Conservation (phyloP, 2,113 vertebrate species). For the Piprites chloris region DNA sequence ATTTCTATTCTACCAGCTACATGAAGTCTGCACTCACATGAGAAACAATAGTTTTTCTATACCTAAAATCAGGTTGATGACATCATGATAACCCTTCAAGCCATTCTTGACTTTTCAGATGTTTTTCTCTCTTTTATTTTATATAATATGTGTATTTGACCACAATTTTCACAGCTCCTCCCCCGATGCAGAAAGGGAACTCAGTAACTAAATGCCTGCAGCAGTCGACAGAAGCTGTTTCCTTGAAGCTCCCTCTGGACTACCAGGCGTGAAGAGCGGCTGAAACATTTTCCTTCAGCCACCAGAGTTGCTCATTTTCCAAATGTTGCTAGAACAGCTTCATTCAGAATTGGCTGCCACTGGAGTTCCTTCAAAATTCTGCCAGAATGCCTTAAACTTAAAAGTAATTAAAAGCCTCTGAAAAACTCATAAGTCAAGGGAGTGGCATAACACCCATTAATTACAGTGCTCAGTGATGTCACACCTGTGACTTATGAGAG, state of each 20-base stretch:
- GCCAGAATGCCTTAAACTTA: constrained; percentile 27
- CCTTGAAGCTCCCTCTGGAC: constrained; percentile 6
- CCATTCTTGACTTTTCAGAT: background rate
- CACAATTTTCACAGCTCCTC: constrained; percentile 43
- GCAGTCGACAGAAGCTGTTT: background rate
- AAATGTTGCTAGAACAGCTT: background rate
- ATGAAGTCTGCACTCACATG: background rate
- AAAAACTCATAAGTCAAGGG: constrained; percentile 14
- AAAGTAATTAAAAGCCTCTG: constrained; percentile 41
- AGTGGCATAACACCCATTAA: constrained; percentile 27
- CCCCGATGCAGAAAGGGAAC: background rate
- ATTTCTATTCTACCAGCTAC: background rate
- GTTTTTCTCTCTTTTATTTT: background rate
- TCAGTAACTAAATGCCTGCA: constrained; percentile 15
- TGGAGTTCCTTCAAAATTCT: constrained; percentile 20
- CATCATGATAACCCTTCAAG: background rate
- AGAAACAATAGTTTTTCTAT: background rate
- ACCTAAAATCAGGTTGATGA: background rate
- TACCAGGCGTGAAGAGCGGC: background rate
- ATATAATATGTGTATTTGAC: background rate
- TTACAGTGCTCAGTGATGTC: constrained; percentile 17
- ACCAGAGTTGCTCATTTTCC: background rate
- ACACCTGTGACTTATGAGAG: constrained; percentile 18
- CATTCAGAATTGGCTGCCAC: background rate
- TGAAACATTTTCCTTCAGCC: background rate